Base-by-base conservation (phyloP, 2,797 vertebrate genomes). In the Rallus crepitans region DNA sequence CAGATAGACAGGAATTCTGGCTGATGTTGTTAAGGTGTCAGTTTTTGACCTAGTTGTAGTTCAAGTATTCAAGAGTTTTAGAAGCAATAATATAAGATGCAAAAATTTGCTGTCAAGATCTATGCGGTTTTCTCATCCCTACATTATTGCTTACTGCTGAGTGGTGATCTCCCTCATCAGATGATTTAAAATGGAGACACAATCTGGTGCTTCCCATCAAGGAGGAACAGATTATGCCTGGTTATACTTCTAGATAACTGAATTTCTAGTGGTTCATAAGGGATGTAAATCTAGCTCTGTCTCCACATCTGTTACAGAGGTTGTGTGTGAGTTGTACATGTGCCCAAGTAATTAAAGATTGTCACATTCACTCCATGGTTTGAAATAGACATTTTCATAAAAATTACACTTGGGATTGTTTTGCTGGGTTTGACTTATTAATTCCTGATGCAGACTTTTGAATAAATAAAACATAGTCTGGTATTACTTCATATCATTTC, bases 391-490 rank as follows among this genome's bases (percentile, higher is more conserved):
- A 1, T 93, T 95, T 94, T 86, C 82, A 94, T 86, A 63, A 84
- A 93, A 48, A 72, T 84, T 35, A 45, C 59, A 45, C 85, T 48
- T 53, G 94, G 89, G 94, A 66, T 79, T 76, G n/a, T 65, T 94
- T 57, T 79, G 45, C 60, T 87, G 45, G 28, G 9, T 79, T 94
- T 90, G 20, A 76, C 5, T 90, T 82, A 40, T 25, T 77, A 42
- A n/a, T 60, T 92, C 66, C 66, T 23, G 3, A 56, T 40, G 31
- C 64, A 82, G 80, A 40, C 37, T 73, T 84, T 64, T 79, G 55
- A 66, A 94, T 90, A 92, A 93, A 93, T 87, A 96, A 94, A 94
- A 83, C 81, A 84, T 76, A 68, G 33, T n/a, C 47, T 57, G 15
- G 24, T 72, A 77, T 87, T 75, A 66, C 87, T 90, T 85, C 79